Conservation (phyloP, 2,888 invertebrate species). For the Vanessa cardui region DNA sequence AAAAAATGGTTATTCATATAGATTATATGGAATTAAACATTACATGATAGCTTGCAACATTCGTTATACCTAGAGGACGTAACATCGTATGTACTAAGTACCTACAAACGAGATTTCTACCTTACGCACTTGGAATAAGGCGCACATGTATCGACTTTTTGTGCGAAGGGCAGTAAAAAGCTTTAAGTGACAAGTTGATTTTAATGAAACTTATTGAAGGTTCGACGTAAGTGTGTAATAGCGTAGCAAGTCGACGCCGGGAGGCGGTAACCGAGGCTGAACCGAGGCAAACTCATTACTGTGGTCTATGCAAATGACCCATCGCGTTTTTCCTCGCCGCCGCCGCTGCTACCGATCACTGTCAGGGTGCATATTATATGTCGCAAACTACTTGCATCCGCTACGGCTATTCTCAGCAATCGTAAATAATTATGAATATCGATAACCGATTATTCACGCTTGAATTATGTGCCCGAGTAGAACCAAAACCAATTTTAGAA, state of each 20-base stretch:
- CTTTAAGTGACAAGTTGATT: conserved; percentile 47
- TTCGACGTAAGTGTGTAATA: conserved; percentile 46
- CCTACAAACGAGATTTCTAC: conserved; percentile 13
- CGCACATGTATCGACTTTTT: conserved; percentile 17
- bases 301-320: conserved; percentile 78
- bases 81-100: conserved; percentile 12
- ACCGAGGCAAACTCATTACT: conserved; percentile 51
- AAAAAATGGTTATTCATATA: conserved; percentile 18
- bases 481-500: conserved; percentile 41
- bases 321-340: conserved; percentile 71
- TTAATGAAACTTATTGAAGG: conserved; percentile 51
- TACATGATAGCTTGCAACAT: conserved; percentile 14
- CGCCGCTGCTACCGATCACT: conserved; percentile 68
- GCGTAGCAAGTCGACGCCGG: conserved; percentile 46
- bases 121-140: conserved; percentile 20
- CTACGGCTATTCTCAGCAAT: conserved; percentile 67
- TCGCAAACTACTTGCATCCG: conserved; percentile 79
- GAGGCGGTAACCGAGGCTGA: conserved; percentile 48
- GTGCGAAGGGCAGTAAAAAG: conserved; percentile 45
- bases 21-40: conserved; percentile 18
- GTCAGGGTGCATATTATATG: conserved; percentile 69
- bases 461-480: conserved; percentile 41
- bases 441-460: conserved; percentile 57
- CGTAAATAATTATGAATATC: conserved; percentile 79
- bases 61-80: conserved; percentile 11